phyloP scores from a whole-genome alignment of 2,113 vertebrate species.

The Muntiacus reevesi region DNA sequence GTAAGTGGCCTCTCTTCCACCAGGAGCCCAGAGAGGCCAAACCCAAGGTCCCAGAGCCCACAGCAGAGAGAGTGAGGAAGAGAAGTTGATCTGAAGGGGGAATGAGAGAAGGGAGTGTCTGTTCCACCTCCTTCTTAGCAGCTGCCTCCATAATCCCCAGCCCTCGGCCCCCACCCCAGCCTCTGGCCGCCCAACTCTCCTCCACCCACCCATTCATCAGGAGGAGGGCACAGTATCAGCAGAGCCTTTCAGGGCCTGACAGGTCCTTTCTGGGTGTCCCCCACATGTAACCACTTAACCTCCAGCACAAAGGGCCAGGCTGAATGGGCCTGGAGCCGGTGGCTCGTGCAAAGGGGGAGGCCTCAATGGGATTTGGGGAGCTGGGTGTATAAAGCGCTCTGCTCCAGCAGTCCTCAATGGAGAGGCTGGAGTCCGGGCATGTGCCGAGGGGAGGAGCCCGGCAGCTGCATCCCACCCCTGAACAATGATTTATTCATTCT shows the following conservation, averaged over 20 bases:
- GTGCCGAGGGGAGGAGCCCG: conserved; percentile 79
- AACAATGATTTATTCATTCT: conserved; percentile 88
- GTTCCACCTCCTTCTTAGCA: conserved; percentile 49
- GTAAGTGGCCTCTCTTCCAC: neutral
- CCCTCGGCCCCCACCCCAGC: neutral
- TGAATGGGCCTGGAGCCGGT: conserved; percentile 79
- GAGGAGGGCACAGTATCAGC: conserved; percentile 36
- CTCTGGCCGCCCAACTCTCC: conserved; percentile 57
- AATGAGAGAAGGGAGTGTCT: neutral
- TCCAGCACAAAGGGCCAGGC: conserved; percentile 81
- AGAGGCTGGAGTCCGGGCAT: conserved; percentile 78
- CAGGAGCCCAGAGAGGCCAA: neutral
- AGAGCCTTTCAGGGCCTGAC: conserved; percentile 60
- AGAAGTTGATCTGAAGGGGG: neutral
- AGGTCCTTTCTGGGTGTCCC: conserved; percentile 79
- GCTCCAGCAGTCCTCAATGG: conserved; percentile 80
- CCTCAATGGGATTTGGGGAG: conserved; percentile 83
- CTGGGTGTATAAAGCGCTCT: conserved; percentile 84
- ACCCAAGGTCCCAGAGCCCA: neutral
- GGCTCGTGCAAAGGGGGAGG: conserved; percentile 81
- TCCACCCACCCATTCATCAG: conserved; percentile 57
- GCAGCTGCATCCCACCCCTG: conserved; percentile 85
- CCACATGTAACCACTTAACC: conserved; percentile 89
- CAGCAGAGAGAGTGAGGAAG: neutral
- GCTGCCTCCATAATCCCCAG: conserved; percentile 67